These are phyloP conservation scores for Cataglyphis albicans DNA, from an alignment of 2,888 invertebrate genomes.

Conservation along the genomic window DNA sequence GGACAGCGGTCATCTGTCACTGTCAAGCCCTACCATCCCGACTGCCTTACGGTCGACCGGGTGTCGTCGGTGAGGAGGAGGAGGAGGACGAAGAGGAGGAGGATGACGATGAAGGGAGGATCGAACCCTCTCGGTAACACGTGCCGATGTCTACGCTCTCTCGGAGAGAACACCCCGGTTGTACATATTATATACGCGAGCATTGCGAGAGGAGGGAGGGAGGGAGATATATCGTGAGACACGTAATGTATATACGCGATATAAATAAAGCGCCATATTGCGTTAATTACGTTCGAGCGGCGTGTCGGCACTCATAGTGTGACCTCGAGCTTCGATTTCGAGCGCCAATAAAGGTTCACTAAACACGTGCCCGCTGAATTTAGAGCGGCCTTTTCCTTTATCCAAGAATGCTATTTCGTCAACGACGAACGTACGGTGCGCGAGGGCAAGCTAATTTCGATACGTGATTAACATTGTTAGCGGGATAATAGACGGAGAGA, in stretches of 20 bases:
- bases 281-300: conserved; percentile 72
- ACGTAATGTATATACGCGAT: conserved; percentile 67
- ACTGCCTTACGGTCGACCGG: conserved; percentile 69
- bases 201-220: conserved; percentile 25
- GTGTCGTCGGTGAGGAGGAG: conserved; percentile 76
- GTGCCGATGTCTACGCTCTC: conserved; percentile 80
- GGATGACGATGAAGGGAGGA: conserved; percentile 76
- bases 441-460: conserved; percentile 52
- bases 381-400: conserved; percentile 6
- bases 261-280: conserved; percentile 75
- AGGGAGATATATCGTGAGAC: conserved; percentile 55
- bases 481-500: conserved; percentile 49
- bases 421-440: conserved; percentile 2
- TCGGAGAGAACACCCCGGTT: conserved; percentile 5
- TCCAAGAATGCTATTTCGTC: background rate
- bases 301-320: conserved; percentile 34
- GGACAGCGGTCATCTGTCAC: conserved; percentile 84
- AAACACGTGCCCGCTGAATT: conserved; percentile 17
- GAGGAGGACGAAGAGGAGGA: conserved; percentile 77
- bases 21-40: conserved; percentile 78
- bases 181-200: conserved; percentile 52
- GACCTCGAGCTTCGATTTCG: conserved; percentile 35
- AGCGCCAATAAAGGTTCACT: conserved; percentile 10
- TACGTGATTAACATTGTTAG: conserved; percentile 61
- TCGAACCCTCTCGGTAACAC: conserved; percentile 75